A percentile compares a stretch with the other conserved stretches of the same genome.
Evolutionary conservation across 2,797 vertebrate species (phyloP).

Genomic region (Steatocranus sp.): DNA sequence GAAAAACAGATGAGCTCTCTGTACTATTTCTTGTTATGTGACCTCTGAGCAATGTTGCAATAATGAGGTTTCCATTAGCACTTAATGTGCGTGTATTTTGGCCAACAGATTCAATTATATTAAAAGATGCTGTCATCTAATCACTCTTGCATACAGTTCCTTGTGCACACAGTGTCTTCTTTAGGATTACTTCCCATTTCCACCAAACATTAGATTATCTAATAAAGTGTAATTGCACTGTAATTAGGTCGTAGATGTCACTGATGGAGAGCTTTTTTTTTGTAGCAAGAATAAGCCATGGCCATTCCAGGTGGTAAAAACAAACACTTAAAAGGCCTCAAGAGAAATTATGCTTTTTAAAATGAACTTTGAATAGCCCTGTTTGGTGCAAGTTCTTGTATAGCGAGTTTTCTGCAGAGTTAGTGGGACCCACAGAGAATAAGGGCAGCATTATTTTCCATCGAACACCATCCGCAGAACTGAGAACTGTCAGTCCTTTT

Average conservation of each 20-base stretch:
- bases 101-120: conserved; percentile 1
- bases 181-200: neutral
- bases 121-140: conserved; percentile 1
- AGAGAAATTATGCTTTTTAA: neutral
- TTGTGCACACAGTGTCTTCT: neutral
- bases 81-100: neutral
- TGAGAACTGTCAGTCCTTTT: neutral
- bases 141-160: neutral
- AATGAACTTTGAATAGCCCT: neutral
- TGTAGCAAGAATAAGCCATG: neutral
- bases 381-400: neutral
- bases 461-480: neutral
- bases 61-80: conserved; percentile 15
- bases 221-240: neutral
- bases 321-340: neutral
- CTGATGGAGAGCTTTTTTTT: neutral
- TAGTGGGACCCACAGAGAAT: neutral
- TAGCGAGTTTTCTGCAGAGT: neutral
- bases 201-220: neutral
- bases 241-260: neutral
- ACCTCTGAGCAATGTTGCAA: conserved; percentile 16
- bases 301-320: neutral
- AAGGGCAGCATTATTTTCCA: neutral
- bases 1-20: neutral
- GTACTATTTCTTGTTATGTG: neutral